phyloP scores from a whole-genome alignment of 2,888 invertebrate genomes.

The Habrosyne pyritoides region DNA sequence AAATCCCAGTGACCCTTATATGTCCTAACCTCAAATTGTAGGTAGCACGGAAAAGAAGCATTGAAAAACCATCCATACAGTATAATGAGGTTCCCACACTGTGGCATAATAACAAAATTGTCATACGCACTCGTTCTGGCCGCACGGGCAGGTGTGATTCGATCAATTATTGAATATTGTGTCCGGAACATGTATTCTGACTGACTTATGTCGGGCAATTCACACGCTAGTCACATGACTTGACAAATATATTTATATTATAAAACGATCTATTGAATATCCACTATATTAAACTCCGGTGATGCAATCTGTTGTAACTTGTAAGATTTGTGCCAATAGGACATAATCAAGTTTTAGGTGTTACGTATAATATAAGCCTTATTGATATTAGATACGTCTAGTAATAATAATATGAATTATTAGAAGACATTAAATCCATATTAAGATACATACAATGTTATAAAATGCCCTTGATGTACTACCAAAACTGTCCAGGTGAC shows the following conservation, averaged over 20 bases:
- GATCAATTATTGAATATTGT: slow-evolving; percentile 57
- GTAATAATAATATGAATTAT: too few species aligned
- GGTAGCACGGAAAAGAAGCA: neutral
- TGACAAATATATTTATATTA: slow-evolving; percentile 9
- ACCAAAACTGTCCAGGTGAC: too few species aligned
- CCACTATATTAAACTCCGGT: too few species aligned
- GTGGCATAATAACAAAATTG: slow-evolving; percentile 55
- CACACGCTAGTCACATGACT: slow-evolving; percentile 33
- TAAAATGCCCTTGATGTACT: too few species aligned
- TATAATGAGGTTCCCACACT: slow-evolving; percentile 52
- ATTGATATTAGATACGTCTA: too few species aligned
- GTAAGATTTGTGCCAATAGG: too few species aligned
- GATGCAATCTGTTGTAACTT: too few species aligned
- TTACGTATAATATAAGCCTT: too few species aligned
- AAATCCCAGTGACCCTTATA: neutral
- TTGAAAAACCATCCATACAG: neutral
- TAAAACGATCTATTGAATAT: too few species aligned
- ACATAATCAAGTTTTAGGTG: too few species aligned
- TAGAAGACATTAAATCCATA: too few species aligned
- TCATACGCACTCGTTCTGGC: slow-evolving; percentile 55
- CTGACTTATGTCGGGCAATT: slow-evolving; percentile 52
- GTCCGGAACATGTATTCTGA: slow-evolving; percentile 58
- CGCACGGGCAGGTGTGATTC: slow-evolving; percentile 71
- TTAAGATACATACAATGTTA: too few species aligned
- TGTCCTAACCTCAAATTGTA: neutral